Evolutionary conservation across 2,797 vertebrate species (phyloP).

Genomic region (Gymnothorax reevesii): DNA sequence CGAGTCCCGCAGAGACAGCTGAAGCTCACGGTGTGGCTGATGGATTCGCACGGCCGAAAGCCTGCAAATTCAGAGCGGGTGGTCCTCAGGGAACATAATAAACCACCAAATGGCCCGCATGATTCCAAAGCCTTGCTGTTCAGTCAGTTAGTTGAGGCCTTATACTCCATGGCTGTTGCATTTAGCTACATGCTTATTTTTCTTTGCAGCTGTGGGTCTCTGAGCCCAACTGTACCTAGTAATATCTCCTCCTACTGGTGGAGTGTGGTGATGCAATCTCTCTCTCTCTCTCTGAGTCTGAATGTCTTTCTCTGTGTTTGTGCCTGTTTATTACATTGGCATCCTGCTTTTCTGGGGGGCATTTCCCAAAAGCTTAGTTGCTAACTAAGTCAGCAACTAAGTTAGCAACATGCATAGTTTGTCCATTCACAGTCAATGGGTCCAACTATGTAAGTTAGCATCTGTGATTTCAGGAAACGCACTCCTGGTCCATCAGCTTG

Average conservation of each 20-base stretch:
- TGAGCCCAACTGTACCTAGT: background rate
- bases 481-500: no score
- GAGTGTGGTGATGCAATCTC: background rate
- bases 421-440: no score
- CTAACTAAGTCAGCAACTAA: no score
- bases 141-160: background rate
- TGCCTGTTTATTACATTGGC: background rate
- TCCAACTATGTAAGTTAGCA: no score
- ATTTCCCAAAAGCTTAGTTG: no score
- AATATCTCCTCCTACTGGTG: background rate
- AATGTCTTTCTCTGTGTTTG: background rate
- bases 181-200: background rate
- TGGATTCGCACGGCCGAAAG: background rate
- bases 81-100: background rate
- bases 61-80: background rate
- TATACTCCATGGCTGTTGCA: background rate
- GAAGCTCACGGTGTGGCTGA: background rate
- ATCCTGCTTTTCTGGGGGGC: no score
- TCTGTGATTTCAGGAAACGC: no score
- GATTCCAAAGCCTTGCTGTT: background rate
- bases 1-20: background rate
- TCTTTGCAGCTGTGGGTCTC: background rate
- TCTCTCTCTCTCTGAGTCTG: no score
- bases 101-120: background rate
- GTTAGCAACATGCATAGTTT: no score